These are phyloP conservation scores for Anarhynchus alexandrinus DNA, from an alignment of 2,113 vertebrate species.

Conservation along the genomic window DNA sequence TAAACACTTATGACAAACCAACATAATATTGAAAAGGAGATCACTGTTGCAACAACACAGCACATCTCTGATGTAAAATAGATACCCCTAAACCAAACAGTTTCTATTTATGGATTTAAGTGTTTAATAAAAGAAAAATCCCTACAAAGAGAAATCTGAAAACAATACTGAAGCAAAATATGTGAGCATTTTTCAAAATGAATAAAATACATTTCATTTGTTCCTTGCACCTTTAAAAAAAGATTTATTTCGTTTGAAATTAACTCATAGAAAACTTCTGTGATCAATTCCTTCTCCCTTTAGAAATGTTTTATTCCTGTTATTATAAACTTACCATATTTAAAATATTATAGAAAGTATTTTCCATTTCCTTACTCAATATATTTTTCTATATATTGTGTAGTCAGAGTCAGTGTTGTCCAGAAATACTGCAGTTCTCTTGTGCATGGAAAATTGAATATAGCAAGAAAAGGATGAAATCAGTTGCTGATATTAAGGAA, in stretches of 20 bases:
- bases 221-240: background rate
- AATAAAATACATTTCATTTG: background rate
- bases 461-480: background rate
- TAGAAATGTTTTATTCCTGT: background rate
- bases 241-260: background rate
- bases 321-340: background rate
- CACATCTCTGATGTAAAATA: background rate
- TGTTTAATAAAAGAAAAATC: constrained; percentile 30
- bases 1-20: background rate
- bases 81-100: background rate
- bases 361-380: background rate
- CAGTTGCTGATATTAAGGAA: background rate
- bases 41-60: background rate
- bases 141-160: constrained; percentile 4
- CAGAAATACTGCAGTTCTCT: background rate
- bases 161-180: constrained; percentile 34
- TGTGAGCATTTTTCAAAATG: background rate
- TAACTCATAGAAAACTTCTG: background rate
- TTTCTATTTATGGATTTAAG: constrained; percentile 11
- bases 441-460: background rate
- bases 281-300: background rate
- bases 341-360: background rate
- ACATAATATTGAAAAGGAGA: background rate
- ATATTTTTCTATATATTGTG: background rate
- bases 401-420: background rate